Percentiles rank a stretch among this genome's conserved stretches.
These are phyloP conservation scores for Seriola dumerili DNA, from an alignment of 2,113 vertebrate genomes.

Conservation along the genomic window DNA sequence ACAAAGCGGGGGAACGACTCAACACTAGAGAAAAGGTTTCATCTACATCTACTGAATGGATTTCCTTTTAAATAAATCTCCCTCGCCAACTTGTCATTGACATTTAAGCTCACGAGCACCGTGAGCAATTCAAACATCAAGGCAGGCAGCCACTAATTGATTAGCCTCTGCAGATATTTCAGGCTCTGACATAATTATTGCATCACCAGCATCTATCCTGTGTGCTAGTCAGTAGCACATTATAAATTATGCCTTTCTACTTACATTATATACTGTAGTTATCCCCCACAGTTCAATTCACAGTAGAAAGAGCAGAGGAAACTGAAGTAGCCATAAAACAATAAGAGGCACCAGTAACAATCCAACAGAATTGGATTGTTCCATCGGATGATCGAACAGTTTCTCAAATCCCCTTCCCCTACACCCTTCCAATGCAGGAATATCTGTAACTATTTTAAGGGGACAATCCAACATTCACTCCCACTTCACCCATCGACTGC, in stretches of 20 bases:
- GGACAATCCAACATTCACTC: neutral
- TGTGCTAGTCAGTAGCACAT: constrained; percentile 15
- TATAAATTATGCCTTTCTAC: constrained; percentile 21
- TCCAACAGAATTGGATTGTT: neutral
- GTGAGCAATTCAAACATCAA: constrained; percentile 66
- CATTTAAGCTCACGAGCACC: constrained; percentile 72
- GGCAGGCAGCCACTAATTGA: constrained; percentile 72
- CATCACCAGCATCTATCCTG: constrained; percentile 59
- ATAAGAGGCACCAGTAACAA: neutral
- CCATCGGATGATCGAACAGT: neutral
- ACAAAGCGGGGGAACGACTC: constrained; percentile 50
- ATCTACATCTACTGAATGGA: constrained; percentile 69
- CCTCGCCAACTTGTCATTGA: constrained; percentile 69
- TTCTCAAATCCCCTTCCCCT: neutral
- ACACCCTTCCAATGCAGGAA: neutral
- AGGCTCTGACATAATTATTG: constrained; percentile 69
- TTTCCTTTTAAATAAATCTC: constrained; percentile 60
- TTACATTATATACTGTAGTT: constrained; percentile 7
- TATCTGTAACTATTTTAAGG: neutral
- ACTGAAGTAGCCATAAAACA: too few species aligned
- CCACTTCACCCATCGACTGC: neutral
- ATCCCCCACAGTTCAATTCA: constrained; percentile 28
- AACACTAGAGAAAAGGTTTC: constrained; percentile 67
- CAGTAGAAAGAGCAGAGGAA: constrained; percentile 25
- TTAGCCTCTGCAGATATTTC: constrained; percentile 74